phyloP scores from a whole-genome alignment of 2,888 invertebrate species.

The Agriopis leucophaearia region DNA sequence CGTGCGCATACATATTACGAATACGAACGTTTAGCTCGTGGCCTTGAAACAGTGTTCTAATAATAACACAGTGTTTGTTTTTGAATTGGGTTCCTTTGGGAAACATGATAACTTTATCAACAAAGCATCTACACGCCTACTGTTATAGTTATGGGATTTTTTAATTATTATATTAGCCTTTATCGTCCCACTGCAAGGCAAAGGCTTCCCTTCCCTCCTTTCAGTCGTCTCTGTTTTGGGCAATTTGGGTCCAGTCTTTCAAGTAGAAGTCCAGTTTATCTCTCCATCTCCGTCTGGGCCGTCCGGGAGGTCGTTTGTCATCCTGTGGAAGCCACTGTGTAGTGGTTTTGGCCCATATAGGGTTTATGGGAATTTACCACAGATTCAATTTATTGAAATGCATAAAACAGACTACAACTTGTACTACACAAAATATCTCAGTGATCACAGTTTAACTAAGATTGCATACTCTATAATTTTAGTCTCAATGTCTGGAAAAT shows the following conservation, averaged over 20 bases:
- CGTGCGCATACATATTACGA: conserved; percentile 53
- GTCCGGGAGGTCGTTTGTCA: too few relatives aligned
- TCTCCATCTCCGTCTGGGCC: too few relatives aligned
- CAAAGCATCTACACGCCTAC: neutral
- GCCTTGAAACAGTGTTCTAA: conserved; percentile 72
- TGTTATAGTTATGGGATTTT: neutral
- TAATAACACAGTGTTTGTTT: conserved; percentile 46
- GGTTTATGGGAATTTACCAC: neutral
- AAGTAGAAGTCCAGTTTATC: too few relatives aligned
- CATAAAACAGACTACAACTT: neutral
- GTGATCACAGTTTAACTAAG: neutral
- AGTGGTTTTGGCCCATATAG: too few relatives aligned
- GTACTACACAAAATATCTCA: neutral
- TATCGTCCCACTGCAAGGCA: too few relatives aligned
- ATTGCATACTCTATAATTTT: conserved; percentile 1
- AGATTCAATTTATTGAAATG: neutral
- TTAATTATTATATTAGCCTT: too few relatives aligned
- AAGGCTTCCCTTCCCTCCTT: too few relatives aligned
- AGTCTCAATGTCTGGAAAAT: neutral
- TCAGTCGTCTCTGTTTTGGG: too few relatives aligned
- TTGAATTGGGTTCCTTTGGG: conserved; percentile 32
- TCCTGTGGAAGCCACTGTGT: too few relatives aligned
- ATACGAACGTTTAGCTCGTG: conserved; percentile 55
- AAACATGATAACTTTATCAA: conserved; percentile 25
- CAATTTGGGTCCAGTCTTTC: too few relatives aligned